These are phyloP conservation scores for Syndactyla subalaris DNA, from an alignment of 2,797 vertebrate species.

Conservation along the genomic window DNA sequence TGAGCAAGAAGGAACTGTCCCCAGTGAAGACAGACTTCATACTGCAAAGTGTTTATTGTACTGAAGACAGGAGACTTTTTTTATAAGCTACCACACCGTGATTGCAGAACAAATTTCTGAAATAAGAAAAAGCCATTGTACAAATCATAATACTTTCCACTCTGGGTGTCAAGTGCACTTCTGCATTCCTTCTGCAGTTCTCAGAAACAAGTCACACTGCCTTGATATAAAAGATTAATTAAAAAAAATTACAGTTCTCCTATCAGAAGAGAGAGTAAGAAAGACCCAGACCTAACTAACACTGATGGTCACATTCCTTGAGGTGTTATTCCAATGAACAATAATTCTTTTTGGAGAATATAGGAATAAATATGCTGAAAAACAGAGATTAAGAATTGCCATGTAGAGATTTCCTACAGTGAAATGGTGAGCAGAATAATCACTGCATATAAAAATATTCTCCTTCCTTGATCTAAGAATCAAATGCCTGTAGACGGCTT, in stretches of 20 bases:
- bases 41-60: not conserved
- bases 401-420: not conserved
- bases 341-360: not conserved
- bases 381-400: not conserved
- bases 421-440: slow-evolving; percentile 3
- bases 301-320: not conserved
- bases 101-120: not conserved
- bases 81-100: not conserved
- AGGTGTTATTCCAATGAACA: not conserved
- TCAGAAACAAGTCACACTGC: not conserved
- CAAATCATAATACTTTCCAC: not conserved
- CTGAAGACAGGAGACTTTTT: not conserved
- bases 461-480: slow-evolving; percentile 6
- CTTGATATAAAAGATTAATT: not conserved
- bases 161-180: not conserved
- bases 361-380: not conserved
- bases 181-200: not conserved
- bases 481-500: not conserved
- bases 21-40: not conserved
- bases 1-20: not conserved
- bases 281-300: not conserved
- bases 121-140: not conserved
- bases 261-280: not conserved
- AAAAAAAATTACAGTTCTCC: not conserved
- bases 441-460: not conserved